Evolutionary conservation across 2,797 vertebrate genomes (phyloP), one percentile per base, ranked within the genome.

Genomic region (Microtus californicus): DNA sequence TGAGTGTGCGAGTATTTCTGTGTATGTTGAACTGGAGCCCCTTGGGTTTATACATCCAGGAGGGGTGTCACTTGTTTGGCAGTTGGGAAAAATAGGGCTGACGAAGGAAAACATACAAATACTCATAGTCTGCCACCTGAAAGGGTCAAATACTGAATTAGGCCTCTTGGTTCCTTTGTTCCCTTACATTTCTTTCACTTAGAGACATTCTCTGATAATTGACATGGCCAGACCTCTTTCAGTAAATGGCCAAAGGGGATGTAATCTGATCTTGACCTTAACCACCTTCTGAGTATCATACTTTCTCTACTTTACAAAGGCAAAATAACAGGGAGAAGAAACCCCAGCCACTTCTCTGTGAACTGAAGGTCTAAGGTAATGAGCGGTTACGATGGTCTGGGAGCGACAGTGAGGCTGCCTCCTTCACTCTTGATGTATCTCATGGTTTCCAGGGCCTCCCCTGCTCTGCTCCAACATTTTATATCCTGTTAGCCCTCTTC

Each of bases 361-460:
- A 48, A 61, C 74, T 5, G 63, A 80, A 54, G 27, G 15, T 31
- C 40, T 87, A 40, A 27, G 12, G 13, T 34, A 51, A 74, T 19
- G 3, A 10, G 27, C 11, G 74, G 0, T 13, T 21, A 5, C 17
- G 15, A 0, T n/a, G 51, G 11, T 11, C 27, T 80, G 17, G 48
- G 54, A 56, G 13, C 14, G 0, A 45, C 23, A 17, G 43, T 8
- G 40, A 67, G 17, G 0, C 1, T 34, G 23, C 69, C 29, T 86
- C 31, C 40, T 83, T 34, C 8, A 34, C 59, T 83, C 15, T 74
- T 54, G 67, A 13, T 40, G 6, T n/a, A 8, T 56, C n/a, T 61
- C 9, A 27, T 79, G 43, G 19, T 34, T 87, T 67, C 9, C 61
- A 34, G 67, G 10, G 19, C 40, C 37, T 48, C 89, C 14, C 1